These are phyloP conservation scores for Cisticola juncidis DNA, from an alignment of 2,113 vertebrate species.

Conservation along the genomic window DNA sequence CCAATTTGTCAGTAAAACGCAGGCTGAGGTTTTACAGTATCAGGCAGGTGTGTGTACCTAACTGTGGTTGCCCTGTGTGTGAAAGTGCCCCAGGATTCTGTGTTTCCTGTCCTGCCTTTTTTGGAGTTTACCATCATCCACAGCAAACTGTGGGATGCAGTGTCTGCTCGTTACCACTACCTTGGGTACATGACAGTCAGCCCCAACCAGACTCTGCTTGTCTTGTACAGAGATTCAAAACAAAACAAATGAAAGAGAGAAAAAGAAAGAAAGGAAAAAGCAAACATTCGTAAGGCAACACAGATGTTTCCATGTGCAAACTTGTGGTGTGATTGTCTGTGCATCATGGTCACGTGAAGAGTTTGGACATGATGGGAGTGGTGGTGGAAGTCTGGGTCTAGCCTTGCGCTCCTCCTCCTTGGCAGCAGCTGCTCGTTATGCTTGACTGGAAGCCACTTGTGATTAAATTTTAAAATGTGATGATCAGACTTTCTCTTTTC, in stretches of 20 bases:
- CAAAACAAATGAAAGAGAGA: constrained; percentile 7
- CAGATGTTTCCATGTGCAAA: constrained; percentile 66
- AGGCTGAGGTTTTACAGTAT: constrained; percentile 70
- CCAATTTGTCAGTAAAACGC: background rate
- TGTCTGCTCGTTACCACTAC: constrained; percentile 80
- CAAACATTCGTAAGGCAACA: constrained; percentile 61
- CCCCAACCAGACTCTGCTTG: constrained; percentile 82
- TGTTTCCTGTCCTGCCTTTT: constrained; percentile 60
- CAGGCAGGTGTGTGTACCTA: constrained; percentile 21
- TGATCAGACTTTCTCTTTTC: constrained; percentile 89
- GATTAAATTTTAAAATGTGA: constrained; percentile 77
- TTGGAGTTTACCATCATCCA: constrained; percentile 83
- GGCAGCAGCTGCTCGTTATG: constrained; percentile 72
- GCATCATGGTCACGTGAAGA: constrained; percentile 46
- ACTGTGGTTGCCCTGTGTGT: constrained; percentile 49
- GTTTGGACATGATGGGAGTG: constrained; percentile 63
- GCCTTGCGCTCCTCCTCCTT: constrained; percentile 60
- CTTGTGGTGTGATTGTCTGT: constrained; percentile 66
- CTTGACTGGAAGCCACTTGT: constrained; percentile 75
- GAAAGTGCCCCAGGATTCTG: constrained; percentile 23
- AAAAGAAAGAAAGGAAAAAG: background rate
- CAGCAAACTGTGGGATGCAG: constrained; percentile 83
- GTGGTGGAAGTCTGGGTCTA: constrained; percentile 54
- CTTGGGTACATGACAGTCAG: constrained; percentile 86
- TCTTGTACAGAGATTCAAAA: constrained; percentile 68